A percentile compares a stretch with the other conserved stretches of the same genome.
Conservation (phyloP, 1,140 invertebrate species). For the Scaptomyza montana region DNA sequence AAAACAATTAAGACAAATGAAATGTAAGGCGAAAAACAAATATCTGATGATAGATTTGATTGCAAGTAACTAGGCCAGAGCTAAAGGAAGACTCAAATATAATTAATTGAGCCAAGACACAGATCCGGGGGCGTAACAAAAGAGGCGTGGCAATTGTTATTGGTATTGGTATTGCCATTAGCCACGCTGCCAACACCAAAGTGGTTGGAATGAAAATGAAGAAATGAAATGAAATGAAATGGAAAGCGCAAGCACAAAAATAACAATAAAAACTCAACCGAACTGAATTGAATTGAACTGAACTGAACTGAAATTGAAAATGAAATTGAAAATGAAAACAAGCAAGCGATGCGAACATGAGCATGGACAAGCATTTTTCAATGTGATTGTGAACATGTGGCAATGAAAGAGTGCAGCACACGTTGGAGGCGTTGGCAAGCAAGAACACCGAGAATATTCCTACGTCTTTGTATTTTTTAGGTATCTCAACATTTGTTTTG, state of each 20-base stretch:
- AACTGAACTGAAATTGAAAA: constrained; percentile 60
- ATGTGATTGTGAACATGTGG: neutral
- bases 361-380: neutral
- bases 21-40: constrained; percentile 1
- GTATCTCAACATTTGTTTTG: constrained; percentile 1
- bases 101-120: constrained; percentile 22
- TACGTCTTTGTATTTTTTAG: constrained; percentile 7
- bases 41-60: constrained; percentile 45
- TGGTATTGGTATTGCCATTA: too few species aligned
- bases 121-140: neutral
- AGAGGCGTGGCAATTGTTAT: neutral
- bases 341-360: constrained; percentile 33
- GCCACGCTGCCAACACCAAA: constrained; percentile 3
- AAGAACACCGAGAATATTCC: neutral
- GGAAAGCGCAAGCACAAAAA: constrained; percentile 38
- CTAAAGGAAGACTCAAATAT: constrained; percentile 1
- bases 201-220: constrained; percentile 56
- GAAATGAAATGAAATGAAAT: constrained; percentile 71
- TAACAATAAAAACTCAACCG: constrained; percentile 3
- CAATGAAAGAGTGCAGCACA: neutral
- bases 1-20: neutral
- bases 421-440: neutral
- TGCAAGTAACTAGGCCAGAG: constrained; percentile 50
- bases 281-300: constrained; percentile 27
- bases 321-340: constrained; percentile 70